phyloP scores from a whole-genome alignment of 2,797 vertebrate species.

The Nyctalus aviator region DNA sequence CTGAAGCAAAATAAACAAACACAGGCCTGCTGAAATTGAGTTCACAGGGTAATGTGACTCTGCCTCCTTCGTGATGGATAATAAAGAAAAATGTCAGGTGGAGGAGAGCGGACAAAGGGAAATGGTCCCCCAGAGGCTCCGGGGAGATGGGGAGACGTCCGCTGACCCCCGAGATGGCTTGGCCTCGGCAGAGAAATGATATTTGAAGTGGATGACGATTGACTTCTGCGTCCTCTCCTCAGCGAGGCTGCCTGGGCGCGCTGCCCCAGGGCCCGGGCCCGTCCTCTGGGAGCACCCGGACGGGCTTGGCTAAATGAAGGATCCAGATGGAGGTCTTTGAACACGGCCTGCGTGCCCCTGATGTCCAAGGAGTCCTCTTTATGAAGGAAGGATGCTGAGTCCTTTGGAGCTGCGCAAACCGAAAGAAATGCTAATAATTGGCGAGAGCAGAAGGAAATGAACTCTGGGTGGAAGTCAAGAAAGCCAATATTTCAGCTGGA shows the following conservation, averaged over 20 bases:
- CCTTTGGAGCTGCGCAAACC: constrained; percentile 59
- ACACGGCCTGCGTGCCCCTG: not conserved
- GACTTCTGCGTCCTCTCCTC: not conserved
- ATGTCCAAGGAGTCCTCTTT: constrained; percentile 39
- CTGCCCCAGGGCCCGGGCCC: not conserved
- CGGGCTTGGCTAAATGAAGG: constrained; percentile 17
- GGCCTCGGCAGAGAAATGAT: not conserved
- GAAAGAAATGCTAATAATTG: constrained; percentile 17
- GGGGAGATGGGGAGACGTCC: constrained; percentile 5
- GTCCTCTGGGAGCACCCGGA: constrained; percentile 25
- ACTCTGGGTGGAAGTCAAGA: constrained; percentile 80
- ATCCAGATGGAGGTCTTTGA: not conserved
- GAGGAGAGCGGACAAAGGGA: not conserved
- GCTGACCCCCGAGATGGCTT: not conserved
- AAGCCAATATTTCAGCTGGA: constrained; percentile 76
- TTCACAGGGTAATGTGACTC: not conserved
- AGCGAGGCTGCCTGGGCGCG: not conserved
- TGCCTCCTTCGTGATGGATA: not conserved
- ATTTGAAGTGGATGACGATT: constrained; percentile 13
- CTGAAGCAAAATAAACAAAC: constrained; percentile 57
- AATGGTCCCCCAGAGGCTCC: not conserved
- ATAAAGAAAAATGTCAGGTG: constrained; percentile 2
- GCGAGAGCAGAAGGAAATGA: constrained; percentile 68
- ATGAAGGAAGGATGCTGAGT: constrained; percentile 31
- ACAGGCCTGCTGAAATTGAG: constrained; percentile 43